Percentiles rank a stretch among this genome's conserved stretches.
These are phyloP conservation scores for Leontopithecus rosalia DNA, from an alignment of 2,797 vertebrate genomes.

Conservation along the genomic window DNA sequence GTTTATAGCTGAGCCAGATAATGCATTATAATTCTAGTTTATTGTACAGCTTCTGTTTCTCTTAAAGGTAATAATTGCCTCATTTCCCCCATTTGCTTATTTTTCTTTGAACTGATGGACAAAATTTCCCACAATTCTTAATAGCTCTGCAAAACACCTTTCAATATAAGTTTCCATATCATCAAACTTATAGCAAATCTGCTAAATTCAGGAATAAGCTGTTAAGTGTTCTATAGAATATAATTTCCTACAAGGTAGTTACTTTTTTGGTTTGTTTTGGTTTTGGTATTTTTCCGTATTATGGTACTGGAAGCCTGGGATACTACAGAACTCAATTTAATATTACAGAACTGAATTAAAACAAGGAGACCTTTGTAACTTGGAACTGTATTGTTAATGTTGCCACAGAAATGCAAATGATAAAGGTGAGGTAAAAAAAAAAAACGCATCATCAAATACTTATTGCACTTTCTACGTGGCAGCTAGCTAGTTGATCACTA, in stretches of 20 bases:
- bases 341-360: background rate
- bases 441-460: background rate
- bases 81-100: background rate
- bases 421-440: background rate
- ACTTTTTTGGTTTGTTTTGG: background rate
- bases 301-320: background rate
- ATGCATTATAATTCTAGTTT: background rate
- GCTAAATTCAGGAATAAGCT: background rate
- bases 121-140: background rate
- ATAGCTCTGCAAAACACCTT: background rate
- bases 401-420: background rate
- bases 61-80: background rate
- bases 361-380: background rate
- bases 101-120: background rate
- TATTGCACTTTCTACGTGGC: background rate
- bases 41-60: background rate
- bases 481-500: background rate
- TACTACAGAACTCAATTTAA: background rate
- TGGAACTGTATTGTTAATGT: background rate
- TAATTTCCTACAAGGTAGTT: background rate
- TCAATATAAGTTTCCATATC: background rate
- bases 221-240: background rate
- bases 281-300: background rate
- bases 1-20: background rate
- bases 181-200: background rate